Conservation (phyloP, 2,797 vertebrate species). For the Lagorchestes hirsutus region DNA sequence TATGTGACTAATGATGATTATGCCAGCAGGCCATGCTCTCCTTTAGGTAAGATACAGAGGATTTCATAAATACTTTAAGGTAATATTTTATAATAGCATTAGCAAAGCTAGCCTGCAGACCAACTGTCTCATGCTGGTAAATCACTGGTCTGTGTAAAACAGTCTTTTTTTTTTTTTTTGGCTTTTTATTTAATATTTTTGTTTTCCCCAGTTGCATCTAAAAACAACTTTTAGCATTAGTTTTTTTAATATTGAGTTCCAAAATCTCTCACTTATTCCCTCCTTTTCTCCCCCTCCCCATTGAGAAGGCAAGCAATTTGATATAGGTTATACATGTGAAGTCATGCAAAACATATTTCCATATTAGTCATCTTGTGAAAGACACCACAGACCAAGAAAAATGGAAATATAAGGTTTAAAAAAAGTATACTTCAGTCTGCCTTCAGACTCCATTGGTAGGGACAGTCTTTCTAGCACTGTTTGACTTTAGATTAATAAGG, state of each 20-base stretch:
- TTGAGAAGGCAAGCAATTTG: neutral
- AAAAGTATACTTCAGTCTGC: neutral
- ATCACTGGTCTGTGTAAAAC: neutral
- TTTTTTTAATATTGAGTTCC: neutral
- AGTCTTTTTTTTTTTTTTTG: neutral
- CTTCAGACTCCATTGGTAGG: neutral
- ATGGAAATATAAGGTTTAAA: neutral
- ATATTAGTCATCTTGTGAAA: neutral
- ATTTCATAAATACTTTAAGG: constrained; percentile 43
- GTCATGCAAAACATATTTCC: neutral
- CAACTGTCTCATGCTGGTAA: constrained; percentile 12
- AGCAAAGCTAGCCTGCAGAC: constrained; percentile 32
- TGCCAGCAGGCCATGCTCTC: neutral
- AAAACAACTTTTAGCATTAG: neutral
- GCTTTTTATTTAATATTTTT: neutral
- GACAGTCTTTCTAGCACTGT: neutral
- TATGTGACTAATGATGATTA: constrained; percentile 6
- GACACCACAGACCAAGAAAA: neutral
- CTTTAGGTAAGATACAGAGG: constrained; percentile 48
- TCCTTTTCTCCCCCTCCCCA: neutral
- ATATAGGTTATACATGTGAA: neutral
- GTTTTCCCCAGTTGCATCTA: neutral
- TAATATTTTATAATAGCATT: constrained; percentile 39
- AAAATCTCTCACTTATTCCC: neutral
- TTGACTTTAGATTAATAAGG: constrained; percentile 1